Evolutionary conservation across 2,113 vertebrate species (phyloP), one percentile per base, ranked within the genome.

Genomic region (Poeciliopsis occidentalis): DNA sequence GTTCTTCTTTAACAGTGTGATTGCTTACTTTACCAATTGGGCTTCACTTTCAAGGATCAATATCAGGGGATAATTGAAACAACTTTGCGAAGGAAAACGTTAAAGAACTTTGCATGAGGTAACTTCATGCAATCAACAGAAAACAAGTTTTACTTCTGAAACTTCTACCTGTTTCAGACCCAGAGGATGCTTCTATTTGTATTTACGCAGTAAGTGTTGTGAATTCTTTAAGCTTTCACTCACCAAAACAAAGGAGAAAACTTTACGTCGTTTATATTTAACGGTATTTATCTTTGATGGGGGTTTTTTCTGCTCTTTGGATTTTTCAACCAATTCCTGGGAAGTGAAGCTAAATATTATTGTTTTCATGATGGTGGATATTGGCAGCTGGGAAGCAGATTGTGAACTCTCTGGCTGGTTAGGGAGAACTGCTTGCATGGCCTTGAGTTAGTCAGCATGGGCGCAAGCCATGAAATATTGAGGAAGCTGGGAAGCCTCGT

Each of bases 391-490:
- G 76, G 76, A 85, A 70, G 81, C 44, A 84, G 91, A 87, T 80
- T 67, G 76, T 37, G 62, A 81, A 87, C 31, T 66, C 85, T 85
- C 79, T 65, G 82, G 84, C 82, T 41, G 81, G 81, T 79, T 73
- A 61, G 82, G 81, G 89, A 90, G 83, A 47, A 51, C 31, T 64
- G 87, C 82, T 80, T 60, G 83, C 79, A 80, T 80, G 90, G 92
- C 92, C 91, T 93, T 92, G 90, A 93, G 88, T 88, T 89, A 87
- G 89, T 88, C 91, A 84, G 88, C 88, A 73, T 79, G 85, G 91
- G 84, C 89, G 79, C 82, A 86, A 81, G 81, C 83, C 89, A 92
- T 93, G 64, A 93, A 92, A 93, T 92, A 92, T 92, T 93, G 91
- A 93, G 86, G 86, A 92, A 78, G 88, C 83, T 85, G 82, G 80